phyloP scores from a whole-genome alignment of 2,797 vertebrate genomes.

The Muraenolepis orangiensis region DNA sequence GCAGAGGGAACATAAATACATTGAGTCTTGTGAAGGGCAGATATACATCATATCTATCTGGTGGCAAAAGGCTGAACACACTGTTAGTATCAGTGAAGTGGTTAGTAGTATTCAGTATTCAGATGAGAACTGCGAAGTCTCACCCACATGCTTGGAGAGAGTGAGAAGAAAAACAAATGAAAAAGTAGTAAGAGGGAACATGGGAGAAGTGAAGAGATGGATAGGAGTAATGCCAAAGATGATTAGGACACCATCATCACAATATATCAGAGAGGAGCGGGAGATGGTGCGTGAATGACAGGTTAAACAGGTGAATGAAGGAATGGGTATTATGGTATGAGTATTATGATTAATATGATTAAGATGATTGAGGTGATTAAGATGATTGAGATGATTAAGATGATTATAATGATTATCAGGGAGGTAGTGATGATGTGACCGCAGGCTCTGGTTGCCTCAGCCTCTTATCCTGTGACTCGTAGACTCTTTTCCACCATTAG shows the following conservation, averaged over 20 bases:
- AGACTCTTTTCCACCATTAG: not conserved
- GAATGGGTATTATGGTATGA: not conserved
- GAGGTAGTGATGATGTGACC: slow-evolving; percentile 4
- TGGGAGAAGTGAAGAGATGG: not conserved
- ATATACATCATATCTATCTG: not conserved
- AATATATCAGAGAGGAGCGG: not conserved
- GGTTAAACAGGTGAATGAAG: not conserved
- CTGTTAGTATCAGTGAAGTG: not conserved
- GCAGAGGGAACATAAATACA: not conserved
- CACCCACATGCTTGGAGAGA: not conserved
- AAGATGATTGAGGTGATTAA: not conserved
- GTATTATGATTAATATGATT: not conserved
- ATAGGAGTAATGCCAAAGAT: not conserved
- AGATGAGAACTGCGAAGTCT: not conserved
- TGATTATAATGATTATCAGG: slow-evolving; percentile 1
- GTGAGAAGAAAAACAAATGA: not conserved
- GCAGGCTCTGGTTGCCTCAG: not conserved
- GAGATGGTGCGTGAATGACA: not conserved
- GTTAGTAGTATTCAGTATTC: not conserved
- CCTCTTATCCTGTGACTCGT: not conserved
- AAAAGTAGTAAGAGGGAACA: not conserved
- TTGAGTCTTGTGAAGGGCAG: not conserved
- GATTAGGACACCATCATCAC: not conserved
- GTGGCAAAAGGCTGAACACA: not conserved
- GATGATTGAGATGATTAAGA: no score